Evolutionary conservation across 2,113 vertebrate genomes (phyloP).

Genomic region (Phrynocephalus versicolor): DNA sequence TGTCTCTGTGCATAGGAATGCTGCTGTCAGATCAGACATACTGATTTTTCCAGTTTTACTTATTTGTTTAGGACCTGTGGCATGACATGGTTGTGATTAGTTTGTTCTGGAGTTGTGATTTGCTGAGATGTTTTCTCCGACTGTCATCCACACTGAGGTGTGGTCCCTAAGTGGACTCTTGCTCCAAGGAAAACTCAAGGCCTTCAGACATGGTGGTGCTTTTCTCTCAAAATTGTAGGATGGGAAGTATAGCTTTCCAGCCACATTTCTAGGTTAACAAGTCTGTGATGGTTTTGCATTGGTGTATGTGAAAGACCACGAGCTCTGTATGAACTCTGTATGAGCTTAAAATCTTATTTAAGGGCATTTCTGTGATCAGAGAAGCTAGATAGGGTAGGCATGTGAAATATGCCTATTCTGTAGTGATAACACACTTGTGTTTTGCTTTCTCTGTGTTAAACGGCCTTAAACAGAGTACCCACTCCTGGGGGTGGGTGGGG

Average conservation of each 20-base stretch:
- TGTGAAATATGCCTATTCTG: too few species aligned
- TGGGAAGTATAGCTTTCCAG: neutral
- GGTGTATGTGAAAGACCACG: too few species aligned
- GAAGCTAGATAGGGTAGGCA: too few species aligned
- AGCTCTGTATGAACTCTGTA: too few species aligned
- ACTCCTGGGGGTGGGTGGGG: too few species aligned
- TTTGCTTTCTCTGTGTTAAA: too few species aligned
- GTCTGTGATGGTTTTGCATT: too few species aligned
- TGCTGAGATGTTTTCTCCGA: neutral
- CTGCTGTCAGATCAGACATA: neutral
- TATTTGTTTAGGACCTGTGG: slow-evolving; percentile 6
- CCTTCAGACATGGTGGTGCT: neutral
- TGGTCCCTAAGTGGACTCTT: neutral
- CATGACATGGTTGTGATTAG: neutral
- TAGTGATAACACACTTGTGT: too few species aligned
- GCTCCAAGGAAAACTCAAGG: neutral
- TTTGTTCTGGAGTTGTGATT: neutral
- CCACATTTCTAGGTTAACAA: neutral
- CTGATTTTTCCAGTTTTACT: slow-evolving; percentile 18
- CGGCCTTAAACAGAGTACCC: too few species aligned
- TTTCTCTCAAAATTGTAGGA: neutral
- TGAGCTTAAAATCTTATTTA: too few species aligned
- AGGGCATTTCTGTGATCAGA: too few species aligned
- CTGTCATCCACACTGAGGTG: neutral
- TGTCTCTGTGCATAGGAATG: rapidly evolving